Percentiles rank a stretch among this genome's conserved stretches.
Evolutionary conservation across 2,113 vertebrate species (phyloP).

Genomic region (Dinomys branickii): DNA sequence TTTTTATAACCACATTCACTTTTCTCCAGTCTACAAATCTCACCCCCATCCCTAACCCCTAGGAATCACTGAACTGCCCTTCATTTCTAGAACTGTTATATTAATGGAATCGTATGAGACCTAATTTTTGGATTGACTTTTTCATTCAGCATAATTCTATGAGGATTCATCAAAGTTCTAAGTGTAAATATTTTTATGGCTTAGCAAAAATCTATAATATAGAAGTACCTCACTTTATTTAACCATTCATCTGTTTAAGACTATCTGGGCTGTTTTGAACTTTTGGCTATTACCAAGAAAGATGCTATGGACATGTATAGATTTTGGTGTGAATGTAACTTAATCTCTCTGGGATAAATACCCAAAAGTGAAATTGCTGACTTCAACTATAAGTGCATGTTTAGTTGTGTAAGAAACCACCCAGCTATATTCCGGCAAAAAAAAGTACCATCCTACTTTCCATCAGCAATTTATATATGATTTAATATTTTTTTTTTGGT

Average conservation of each 20-base stretch:
- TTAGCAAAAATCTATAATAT: background rate
- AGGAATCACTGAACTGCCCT: background rate
- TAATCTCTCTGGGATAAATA: constrained; percentile 23
- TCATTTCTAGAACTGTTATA: background rate
- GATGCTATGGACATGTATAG: background rate
- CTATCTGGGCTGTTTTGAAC: background rate
- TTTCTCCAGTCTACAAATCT: background rate
- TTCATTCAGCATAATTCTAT: background rate
- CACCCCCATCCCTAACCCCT: background rate
- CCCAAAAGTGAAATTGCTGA: background rate
- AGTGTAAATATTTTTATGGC: constrained; percentile 26
- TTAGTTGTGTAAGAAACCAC: background rate
- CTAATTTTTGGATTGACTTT: background rate
- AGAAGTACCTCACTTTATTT: background rate
- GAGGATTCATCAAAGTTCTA: background rate
- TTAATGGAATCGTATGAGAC: background rate
- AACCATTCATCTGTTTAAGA: background rate
- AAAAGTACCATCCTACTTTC: background rate
- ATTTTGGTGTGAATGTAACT: background rate
- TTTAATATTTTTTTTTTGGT: background rate
- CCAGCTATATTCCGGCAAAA: background rate
- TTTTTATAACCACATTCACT: background rate
- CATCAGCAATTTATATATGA: background rate
- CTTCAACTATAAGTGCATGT: background rate
- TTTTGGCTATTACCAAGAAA: constrained; percentile 14